These are phyloP conservation scores for Nomada lathburiana DNA, from an alignment of 2,888 invertebrate genomes.

Conservation along the genomic window DNA sequence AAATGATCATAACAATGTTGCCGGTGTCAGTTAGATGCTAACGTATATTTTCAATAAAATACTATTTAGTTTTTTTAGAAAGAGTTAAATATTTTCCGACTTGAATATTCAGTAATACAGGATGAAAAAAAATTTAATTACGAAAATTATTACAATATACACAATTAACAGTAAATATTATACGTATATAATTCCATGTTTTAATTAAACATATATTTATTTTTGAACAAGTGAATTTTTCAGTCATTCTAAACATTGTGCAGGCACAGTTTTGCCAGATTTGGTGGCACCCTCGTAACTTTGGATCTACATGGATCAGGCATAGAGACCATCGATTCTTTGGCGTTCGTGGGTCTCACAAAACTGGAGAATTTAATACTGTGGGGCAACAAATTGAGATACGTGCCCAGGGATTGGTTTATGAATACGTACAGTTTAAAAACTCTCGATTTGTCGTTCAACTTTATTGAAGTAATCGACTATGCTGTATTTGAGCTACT, in stretches of 20 bases:
- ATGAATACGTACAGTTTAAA: slow-evolving; percentile 67
- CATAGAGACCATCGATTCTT: slow-evolving; percentile 69
- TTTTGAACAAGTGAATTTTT: no score
- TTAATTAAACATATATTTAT: no score
- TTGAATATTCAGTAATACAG: no score
- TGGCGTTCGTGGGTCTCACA: slow-evolving; percentile 71
- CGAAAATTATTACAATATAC: no score
- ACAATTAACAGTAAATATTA: no score
- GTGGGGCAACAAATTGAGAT: slow-evolving; percentile 75
- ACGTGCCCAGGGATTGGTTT: slow-evolving; percentile 71
- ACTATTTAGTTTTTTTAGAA: no score
- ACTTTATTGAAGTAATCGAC: slow-evolving; percentile 72
- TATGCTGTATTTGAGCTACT: slow-evolving; percentile 66
- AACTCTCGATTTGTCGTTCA: slow-evolving; percentile 78
- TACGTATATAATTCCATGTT: no score
- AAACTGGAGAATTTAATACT: slow-evolving; percentile 73
- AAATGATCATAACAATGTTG: no score
- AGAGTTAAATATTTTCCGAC: no score
- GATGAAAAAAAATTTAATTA: no score
- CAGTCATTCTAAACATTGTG: background rate
- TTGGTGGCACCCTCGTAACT: slow-evolving; percentile 62
- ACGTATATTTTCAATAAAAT: no score
- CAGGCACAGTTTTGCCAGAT: slow-evolving; percentile 74
- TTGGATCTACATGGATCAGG: slow-evolving; percentile 73
- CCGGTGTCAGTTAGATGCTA: no score